Conservation (phyloP, 2,797 vertebrate species). For the Nothura maculosa region DNA sequence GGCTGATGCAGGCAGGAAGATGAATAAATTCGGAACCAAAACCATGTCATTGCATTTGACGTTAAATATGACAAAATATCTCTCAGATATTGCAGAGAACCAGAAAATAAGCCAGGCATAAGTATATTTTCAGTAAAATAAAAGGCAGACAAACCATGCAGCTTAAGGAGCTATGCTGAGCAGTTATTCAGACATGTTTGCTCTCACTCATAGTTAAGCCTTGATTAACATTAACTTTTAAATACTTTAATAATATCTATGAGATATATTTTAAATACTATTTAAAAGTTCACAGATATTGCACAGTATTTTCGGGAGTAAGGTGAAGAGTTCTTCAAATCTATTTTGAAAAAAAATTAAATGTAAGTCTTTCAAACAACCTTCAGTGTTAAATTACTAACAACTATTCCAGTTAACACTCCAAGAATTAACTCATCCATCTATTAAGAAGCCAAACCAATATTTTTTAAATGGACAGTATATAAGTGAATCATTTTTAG, state of each 20-base stretch:
- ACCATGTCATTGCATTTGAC: not conserved
- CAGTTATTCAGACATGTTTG: not conserved
- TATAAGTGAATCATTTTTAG: not conserved
- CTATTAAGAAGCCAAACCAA: not conserved
- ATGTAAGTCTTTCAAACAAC: conserved; percentile 42
- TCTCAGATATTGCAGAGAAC: not conserved
- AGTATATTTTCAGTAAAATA: not conserved
- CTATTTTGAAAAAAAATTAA: not conserved
- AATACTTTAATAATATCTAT: not conserved
- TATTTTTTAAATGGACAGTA: not conserved
- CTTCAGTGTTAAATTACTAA: conserved; percentile 35
- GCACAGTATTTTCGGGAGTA: not conserved
- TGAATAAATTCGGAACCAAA: not conserved
- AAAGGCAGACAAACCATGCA: not conserved
- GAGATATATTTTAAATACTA: not conserved
- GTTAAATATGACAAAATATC: not conserved
- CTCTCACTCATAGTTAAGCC: not conserved
- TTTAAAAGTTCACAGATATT: not conserved
- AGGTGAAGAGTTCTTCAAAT: not conserved
- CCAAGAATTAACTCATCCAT: not conserved
- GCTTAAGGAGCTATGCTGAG: not conserved
- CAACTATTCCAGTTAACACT: conserved; percentile 18
- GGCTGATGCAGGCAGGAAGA: not conserved
- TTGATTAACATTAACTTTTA: conserved; percentile 51
- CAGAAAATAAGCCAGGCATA: not conserved